A percentile compares a stretch with the other conserved stretches of the same genome.
phyloP scores from a whole-genome alignment of 1,140 invertebrate genomes.

The Zaprionus inermis region DNA sequence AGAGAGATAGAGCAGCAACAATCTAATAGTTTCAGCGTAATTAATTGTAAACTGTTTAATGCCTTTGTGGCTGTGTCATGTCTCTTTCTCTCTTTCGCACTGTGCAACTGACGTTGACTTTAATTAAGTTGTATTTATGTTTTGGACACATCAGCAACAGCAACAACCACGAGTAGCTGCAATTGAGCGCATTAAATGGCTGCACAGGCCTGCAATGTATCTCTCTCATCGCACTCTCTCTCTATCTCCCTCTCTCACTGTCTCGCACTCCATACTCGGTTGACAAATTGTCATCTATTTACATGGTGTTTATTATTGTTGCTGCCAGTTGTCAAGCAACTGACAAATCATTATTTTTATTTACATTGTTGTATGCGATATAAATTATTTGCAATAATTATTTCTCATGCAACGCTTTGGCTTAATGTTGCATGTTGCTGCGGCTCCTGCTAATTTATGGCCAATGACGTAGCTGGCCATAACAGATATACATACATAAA shows the following conservation, averaged over 20 bases:
- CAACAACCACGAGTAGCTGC: conserved; percentile 11
- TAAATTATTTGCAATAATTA: conserved; percentile 76
- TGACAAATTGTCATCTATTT: conserved; percentile 76
- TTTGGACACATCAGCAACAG: conserved; percentile 58
- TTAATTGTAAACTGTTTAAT: conserved; percentile 76
- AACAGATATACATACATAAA: conserved; percentile 12
- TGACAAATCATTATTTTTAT: conserved; percentile 70
- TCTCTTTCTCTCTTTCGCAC: conserved; percentile 17
- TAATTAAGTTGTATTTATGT: conserved; percentile 82
- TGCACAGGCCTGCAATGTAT: conserved; percentile 8
- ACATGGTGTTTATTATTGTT: conserved; percentile 54
- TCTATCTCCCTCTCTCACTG: not conserved
- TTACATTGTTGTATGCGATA: conserved; percentile 72
- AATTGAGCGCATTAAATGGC: conserved; percentile 47
- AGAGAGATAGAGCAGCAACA: conserved; percentile 6
- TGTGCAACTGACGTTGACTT: conserved; percentile 52
- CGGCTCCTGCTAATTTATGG: conserved; percentile 54
- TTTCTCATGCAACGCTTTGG: conserved; percentile 31
- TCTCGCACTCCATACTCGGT: conserved; percentile 9
- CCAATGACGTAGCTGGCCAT: conserved; percentile 50
- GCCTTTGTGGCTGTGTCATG: conserved; percentile 44
- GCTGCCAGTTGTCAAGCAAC: conserved; percentile 57
- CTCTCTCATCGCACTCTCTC: not conserved
- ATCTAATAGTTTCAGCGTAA: conserved; percentile 60
- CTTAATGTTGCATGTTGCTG: conserved; percentile 33